phyloP scores from a whole-genome alignment of 2,888 invertebrate genomes.

The Erebia epiphron region DNA sequence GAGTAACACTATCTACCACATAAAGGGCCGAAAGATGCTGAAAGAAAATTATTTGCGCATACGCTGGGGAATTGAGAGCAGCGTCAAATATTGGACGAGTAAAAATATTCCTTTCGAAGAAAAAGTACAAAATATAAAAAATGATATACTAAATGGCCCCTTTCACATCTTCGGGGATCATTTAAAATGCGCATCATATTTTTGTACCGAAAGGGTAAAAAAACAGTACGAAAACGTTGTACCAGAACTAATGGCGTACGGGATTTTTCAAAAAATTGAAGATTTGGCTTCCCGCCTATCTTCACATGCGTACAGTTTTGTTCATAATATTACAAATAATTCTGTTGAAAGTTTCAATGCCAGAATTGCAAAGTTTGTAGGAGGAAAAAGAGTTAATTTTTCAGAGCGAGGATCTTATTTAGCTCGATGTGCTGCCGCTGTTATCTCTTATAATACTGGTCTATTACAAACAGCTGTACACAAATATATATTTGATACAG shows the following conservation, averaged over 20 bases:
- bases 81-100: slow-evolving; percentile 24
- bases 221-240: slow-evolving; percentile 7
- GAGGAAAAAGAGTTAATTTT: not conserved
- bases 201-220: slow-evolving; percentile 8
- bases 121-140: slow-evolving; percentile 2
- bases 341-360: not conserved
- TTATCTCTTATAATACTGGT: not conserved
- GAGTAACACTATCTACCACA: not conserved
- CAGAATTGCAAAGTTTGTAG: not conserved
- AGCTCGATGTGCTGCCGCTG: not conserved
- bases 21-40: slow-evolving; percentile 12
- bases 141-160: not conserved
- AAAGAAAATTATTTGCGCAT: slow-evolving; percentile 26
- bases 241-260: slow-evolving; percentile 16
- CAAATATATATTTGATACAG: too few species aligned
- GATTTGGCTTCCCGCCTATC: slow-evolving; percentile 22
- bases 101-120: slow-evolving; percentile 18
- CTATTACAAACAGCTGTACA: too few species aligned
- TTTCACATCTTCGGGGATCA: not conserved
- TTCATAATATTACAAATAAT: slow-evolving; percentile 19
- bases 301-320: slow-evolving; percentile 22
- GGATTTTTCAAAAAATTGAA: slow-evolving; percentile 24
- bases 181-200: slow-evolving; percentile 10
- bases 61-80: slow-evolving; percentile 24
- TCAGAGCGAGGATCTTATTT: not conserved